These are phyloP conservation scores for Oryctes rhinoceros DNA, from an alignment of 1,140 invertebrate genomes.

Conservation along the genomic window DNA sequence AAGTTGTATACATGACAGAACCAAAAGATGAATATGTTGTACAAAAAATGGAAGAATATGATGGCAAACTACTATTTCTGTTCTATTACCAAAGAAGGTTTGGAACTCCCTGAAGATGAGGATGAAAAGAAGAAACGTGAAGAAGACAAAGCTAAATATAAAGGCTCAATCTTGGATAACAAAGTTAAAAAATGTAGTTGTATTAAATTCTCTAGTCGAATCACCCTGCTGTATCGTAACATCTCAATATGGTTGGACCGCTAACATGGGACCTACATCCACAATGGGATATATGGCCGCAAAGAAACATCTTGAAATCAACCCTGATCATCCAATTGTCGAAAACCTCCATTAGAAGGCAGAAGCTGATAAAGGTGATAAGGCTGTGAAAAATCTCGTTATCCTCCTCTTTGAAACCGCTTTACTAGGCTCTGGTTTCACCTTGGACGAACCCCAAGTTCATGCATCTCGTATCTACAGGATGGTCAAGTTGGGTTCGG, in stretches of 20 bases:
- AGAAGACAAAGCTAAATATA: slow-evolving; percentile 93
- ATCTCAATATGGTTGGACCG: slow-evolving; percentile 98
- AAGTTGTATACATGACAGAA: slow-evolving; percentile 98
- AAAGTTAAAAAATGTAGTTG: slow-evolving; percentile 97
- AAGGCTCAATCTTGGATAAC: slow-evolving; percentile 93
- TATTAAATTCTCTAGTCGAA: slow-evolving; percentile 92
- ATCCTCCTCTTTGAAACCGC: slow-evolving; percentile 92
- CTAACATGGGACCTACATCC: slow-evolving; percentile 98
- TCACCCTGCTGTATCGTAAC: slow-evolving; percentile 99
- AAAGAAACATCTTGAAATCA: slow-evolving; percentile 97
- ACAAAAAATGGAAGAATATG: slow-evolving; percentile 97
- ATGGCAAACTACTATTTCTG: slow-evolving; percentile 94
- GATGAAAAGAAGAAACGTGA: slow-evolving; percentile 97
- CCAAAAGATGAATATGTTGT: slow-evolving; percentile 99
- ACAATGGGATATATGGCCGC: slow-evolving; percentile 99
- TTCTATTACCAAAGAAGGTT: slow-evolving; percentile 97
- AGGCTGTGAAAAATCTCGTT: slow-evolving; percentile 94
- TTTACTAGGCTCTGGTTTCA: slow-evolving; percentile 90
- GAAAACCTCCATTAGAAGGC: slow-evolving; percentile 90
- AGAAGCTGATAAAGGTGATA: slow-evolving; percentile 96
- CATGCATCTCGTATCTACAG: slow-evolving; percentile 84
- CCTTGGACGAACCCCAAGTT: slow-evolving; percentile 87
- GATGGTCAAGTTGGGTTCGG: slow-evolving; percentile 97
- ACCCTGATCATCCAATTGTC: slow-evolving; percentile 96
- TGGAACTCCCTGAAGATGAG: slow-evolving; percentile 95